These are phyloP conservation scores for Hymenochirus boettgeri DNA, from an alignment of 2,113 vertebrate genomes.

Conservation along the genomic window DNA sequence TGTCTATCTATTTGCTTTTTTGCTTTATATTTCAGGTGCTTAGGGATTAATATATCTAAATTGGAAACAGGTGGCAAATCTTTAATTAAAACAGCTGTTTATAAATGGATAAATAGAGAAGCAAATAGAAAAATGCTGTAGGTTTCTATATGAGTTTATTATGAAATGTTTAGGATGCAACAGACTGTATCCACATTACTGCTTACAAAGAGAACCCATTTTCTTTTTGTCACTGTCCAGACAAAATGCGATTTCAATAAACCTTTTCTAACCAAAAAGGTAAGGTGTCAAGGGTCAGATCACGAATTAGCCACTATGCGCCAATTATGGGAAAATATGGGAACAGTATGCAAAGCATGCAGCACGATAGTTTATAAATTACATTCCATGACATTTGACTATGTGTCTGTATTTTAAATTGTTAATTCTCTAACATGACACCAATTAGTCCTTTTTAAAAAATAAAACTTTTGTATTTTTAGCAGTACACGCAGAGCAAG, in stretches of 20 bases:
- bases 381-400: conserved; percentile 12
- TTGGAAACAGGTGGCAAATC: too few relatives aligned
- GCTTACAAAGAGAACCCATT: conserved; percentile 42
- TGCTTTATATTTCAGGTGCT: too few relatives aligned
- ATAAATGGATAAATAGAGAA: neutral
- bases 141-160: conserved; percentile 39
- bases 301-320: conserved; percentile 33
- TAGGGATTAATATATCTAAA: too few relatives aligned
- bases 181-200: conserved; percentile 33
- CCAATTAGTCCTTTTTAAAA: neutral
- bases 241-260: conserved; percentile 40
- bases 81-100: too few relatives aligned
- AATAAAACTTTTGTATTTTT: too few relatives aligned
- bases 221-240: conserved; percentile 39
- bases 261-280: conserved; percentile 36
- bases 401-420: conserved; percentile 7
- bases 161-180: conserved; percentile 40
- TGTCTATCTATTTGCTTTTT: too few relatives aligned
- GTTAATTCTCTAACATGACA: conserved; percentile 10
- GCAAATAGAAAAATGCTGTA: conserved; percentile 23
- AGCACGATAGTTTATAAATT: conserved; percentile 12
- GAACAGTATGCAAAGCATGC: conserved; percentile 11
- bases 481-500: too few relatives aligned
- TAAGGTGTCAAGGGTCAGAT: conserved; percentile 36
- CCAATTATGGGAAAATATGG: conserved; percentile 34